Conservation (phyloP, 2,797 vertebrate genomes). For the Catamblyrhynchus diadema region DNA sequence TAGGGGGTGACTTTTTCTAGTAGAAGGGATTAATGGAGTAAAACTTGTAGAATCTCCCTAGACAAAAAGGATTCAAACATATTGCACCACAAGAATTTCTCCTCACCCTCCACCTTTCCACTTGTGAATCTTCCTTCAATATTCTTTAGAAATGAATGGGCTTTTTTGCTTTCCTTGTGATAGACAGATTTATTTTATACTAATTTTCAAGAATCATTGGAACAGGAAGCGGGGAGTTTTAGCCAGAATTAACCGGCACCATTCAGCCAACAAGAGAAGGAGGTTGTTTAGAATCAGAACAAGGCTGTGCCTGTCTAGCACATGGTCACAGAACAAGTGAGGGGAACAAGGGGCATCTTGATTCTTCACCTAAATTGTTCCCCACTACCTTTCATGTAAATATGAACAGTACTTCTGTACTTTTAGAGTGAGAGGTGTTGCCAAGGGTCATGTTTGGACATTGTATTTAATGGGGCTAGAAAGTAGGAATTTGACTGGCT, state of each 20-base stretch:
- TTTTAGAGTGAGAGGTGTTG: neutral
- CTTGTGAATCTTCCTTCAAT: neutral
- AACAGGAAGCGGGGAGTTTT: neutral
- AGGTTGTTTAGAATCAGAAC: neutral
- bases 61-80: neutral
- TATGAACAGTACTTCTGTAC: neutral
- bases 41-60: neutral
- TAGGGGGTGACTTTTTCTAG: neutral
- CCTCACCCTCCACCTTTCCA: neutral
- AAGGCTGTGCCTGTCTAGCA: neutral
- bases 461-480: neutral
- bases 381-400: neutral
- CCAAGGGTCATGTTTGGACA: neutral
- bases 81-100: neutral
- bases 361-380: neutral
- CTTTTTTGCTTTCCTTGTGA: neutral
- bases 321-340: neutral
- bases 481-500: neutral
- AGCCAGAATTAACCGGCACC: neutral
- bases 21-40: neutral
- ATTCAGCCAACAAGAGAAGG: neutral
- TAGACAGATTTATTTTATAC: neutral
- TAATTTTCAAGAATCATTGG: neutral
- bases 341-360: neutral
- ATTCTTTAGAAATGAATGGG: neutral